phyloP scores from a whole-genome alignment of 2,888 invertebrate species.

The Sinotaia quadrata region DNA sequence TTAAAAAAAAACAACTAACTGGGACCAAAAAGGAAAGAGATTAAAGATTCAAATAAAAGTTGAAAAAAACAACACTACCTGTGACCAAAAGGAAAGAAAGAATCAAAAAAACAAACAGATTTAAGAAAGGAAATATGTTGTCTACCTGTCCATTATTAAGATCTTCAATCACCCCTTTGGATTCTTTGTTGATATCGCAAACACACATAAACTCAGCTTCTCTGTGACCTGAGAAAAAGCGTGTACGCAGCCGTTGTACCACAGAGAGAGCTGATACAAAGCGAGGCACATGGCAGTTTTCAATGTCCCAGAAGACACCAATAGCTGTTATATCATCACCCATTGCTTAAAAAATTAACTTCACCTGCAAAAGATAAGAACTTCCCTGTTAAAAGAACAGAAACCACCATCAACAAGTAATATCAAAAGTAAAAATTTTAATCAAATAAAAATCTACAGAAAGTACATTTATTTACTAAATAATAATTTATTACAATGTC shows the following conservation, averaged over 20 bases:
- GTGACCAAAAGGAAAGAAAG: not conserved
- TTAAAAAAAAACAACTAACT: not conserved
- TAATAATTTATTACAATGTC: too few relatives aligned
- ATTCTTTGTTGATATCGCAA: conserved; percentile 89
- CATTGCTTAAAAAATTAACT: too few relatives aligned
- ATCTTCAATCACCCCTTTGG: conserved; percentile 83
- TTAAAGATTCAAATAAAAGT: not conserved
- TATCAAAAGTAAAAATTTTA: too few relatives aligned
- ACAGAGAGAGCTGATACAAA: conserved; percentile 86
- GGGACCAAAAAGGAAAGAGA: not conserved
- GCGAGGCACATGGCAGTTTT: conserved; percentile 89
- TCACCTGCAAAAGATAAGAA: too few relatives aligned
- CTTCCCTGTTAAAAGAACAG: too few relatives aligned
- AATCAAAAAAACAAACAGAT: conserved; percentile 7
- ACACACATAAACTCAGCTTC: conserved; percentile 92
- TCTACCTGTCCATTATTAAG: conserved; percentile 73
- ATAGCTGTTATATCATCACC: conserved; percentile 71
- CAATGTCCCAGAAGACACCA: conserved; percentile 94
- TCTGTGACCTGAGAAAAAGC: conserved; percentile 82
- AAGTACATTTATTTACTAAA: too few relatives aligned
- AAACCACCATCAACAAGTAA: too few relatives aligned
- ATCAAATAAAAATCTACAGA: too few relatives aligned
- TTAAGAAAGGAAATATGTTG: not conserved
- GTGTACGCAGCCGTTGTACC: conserved; percentile 81
- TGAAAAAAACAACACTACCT: not conserved